Evolutionary conservation across 2,888 invertebrate genomes (phyloP).

Genomic region (Spodoptera picta): DNA sequence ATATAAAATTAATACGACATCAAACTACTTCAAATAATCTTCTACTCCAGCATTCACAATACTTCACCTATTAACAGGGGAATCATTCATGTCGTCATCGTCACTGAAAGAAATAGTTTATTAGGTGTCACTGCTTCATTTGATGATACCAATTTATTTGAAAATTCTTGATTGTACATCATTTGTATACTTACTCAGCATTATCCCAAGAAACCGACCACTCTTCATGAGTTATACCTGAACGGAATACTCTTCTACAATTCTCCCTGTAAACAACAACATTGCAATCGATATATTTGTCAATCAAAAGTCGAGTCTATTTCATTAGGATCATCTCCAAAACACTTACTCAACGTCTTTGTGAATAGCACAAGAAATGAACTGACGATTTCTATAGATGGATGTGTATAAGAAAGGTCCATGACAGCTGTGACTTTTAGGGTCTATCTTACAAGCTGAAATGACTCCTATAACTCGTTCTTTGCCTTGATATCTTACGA

Average conservation of each 20-base stretch:
- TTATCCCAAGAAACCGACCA: slow-evolving; percentile 78
- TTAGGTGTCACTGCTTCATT: not conserved
- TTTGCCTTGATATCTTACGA: slow-evolving; percentile 77
- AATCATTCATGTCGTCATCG: slow-evolving; percentile 45
- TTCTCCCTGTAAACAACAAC: slow-evolving; percentile 66
- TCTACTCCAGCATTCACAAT: too few species aligned
- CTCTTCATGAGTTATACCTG: slow-evolving; percentile 84
- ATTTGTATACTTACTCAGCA: slow-evolving; percentile 67
- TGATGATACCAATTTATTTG: too few species aligned
- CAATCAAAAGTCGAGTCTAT: not conserved
- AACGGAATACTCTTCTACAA: slow-evolving; percentile 82
- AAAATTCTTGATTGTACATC: too few species aligned
- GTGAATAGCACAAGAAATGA: slow-evolving; percentile 81
- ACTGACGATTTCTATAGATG: slow-evolving; percentile 80
- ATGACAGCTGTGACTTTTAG: slow-evolving; percentile 81
- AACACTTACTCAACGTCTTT: slow-evolving; percentile 80
- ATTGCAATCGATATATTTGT: not conserved
- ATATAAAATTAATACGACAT: too few species aligned
- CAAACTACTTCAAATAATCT: too few species aligned
- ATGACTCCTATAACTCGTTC: slow-evolving; percentile 81
- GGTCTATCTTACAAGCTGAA: slow-evolving; percentile 84
- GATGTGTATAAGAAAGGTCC: slow-evolving; percentile 85
- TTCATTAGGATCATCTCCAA: not conserved
- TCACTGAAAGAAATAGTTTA: slow-evolving; percentile 41
- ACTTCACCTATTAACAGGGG: slow-evolving; percentile 25